Base-by-base conservation (phyloP, 2,888 invertebrate genomes). In the Mesorhabditis spiculigera region DNA sequence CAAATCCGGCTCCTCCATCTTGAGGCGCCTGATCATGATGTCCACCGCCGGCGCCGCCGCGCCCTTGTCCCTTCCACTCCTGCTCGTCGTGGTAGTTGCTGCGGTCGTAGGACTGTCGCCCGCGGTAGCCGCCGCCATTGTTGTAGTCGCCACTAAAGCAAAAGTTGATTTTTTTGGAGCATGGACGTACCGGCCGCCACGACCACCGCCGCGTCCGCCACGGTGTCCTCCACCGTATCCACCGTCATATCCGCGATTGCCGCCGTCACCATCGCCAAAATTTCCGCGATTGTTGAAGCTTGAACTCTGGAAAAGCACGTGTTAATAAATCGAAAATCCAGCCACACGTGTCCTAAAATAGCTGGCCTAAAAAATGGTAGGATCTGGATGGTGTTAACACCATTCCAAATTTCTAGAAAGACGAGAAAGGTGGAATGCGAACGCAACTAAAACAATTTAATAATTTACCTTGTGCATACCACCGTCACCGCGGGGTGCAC, bases 171-270 rank as follows among this genome's bases (percentile, higher is more conserved):
- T 50, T 50, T 50, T 10, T 13, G 3, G n/a, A 50, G 10, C 58
- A 50, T 50, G n/a, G n/a, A 50, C 58, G 4, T 28, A 43, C 16
- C 43, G 6, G 41, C 68, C 67, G 16, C 63, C 61, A 41, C 67
- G 43, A 16, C 72, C 66, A 13, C 77, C 76, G 44, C 76, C 73
- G 67, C 77, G 77, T 41, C 65, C 64, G 45, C 63, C 69, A 44
- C 66, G 43, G 66, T 58, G 63, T 45, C 68, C 68, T 43, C 71
- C 66, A 61, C 70, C 74, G 68, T 65, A 72, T 66, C 74, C 76
- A 45, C 70, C 67, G 58, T 62, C 69, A 50, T 68, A 70, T 8
- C 74, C 69, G 13, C 73, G 70, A 63, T 71, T 67, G 42, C 71
- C 50, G 43, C 43, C 70, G 61, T 68, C 68, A 41, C 72, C 63